A percentile compares a stretch with the other conserved stretches of the same genome.
phyloP scores from a whole-genome alignment of 2,797 vertebrate genomes.

The Rhyacichthys aspro region DNA sequence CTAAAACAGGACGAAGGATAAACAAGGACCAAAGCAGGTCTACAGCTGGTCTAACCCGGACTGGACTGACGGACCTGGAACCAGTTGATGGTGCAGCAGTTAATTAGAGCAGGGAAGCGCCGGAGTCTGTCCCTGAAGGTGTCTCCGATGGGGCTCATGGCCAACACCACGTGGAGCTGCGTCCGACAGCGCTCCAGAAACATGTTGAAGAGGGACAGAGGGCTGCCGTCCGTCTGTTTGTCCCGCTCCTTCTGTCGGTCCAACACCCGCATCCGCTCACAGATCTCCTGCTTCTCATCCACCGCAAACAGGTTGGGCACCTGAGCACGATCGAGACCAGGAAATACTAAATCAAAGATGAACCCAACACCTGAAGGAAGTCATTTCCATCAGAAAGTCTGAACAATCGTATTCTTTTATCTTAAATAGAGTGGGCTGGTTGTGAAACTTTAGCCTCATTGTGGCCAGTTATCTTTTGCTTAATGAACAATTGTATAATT shows the following conservation, averaged over 20 bases:
- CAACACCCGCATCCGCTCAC: slow-evolving; percentile 87
- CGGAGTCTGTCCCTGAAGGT: slow-evolving; percentile 87
- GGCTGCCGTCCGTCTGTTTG: slow-evolving; percentile 89
- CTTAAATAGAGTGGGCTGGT: too few species aligned
- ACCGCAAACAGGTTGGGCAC: slow-evolving; percentile 89
- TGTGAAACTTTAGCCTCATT: too few species aligned
- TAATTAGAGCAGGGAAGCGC: slow-evolving; percentile 93
- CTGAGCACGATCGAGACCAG: too few species aligned
- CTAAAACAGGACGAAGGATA: too few species aligned
- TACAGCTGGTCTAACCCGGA: too few species aligned
- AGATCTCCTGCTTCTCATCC: slow-evolving; percentile 91
- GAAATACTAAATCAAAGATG: too few species aligned
- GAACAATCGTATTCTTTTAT: too few species aligned
- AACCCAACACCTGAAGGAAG: too few species aligned
- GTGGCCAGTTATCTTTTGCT: too few species aligned
- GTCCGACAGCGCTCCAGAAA: slow-evolving; percentile 89
- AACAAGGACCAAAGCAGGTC: too few species aligned
- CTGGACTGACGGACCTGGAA: slow-evolving; percentile 90
- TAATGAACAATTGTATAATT: too few species aligned
- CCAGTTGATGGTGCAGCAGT: slow-evolving; percentile 98
- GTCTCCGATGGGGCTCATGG: slow-evolving; percentile 94
- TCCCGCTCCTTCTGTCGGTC: slow-evolving; percentile 86
- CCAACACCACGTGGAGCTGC: slow-evolving; percentile 89
- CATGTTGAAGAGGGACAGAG: slow-evolving; percentile 90
- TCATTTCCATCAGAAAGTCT: too few species aligned